Evolutionary conservation across 1,140 invertebrate genomes (phyloP).

Genomic region (Hermatobates lingyangjiaoensis): DNA sequence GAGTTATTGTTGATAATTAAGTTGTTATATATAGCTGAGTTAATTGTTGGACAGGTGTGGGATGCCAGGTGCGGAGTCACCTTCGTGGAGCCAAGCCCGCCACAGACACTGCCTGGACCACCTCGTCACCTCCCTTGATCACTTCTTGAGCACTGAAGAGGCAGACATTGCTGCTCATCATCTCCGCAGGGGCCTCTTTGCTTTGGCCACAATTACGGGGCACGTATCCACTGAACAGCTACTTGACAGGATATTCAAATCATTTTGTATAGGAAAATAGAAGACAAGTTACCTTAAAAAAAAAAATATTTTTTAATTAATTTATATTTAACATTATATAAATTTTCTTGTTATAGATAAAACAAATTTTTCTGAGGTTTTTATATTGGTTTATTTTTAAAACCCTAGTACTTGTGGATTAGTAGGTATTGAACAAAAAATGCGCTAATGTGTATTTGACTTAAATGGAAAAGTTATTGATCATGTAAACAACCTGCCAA

Average conservation of each 20-base stretch:
- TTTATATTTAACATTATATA: too few relatives aligned
- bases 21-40: constrained; percentile 8
- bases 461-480: too few relatives aligned
- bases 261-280: constrained; percentile 83
- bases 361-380: too few relatives aligned
- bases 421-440: too few relatives aligned
- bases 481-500: too few relatives aligned
- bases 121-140: constrained; percentile 30
- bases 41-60: constrained; percentile 33
- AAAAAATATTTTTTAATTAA: too few relatives aligned
- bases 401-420: too few relatives aligned
- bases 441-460: too few relatives aligned
- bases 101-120: constrained; percentile 38
- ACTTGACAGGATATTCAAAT: constrained; percentile 62
- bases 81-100: constrained; percentile 39
- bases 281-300: too few relatives aligned
- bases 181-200: constrained; percentile 39
- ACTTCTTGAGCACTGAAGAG: constrained; percentile 25
- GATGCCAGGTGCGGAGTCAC: constrained; percentile 36
- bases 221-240: constrained; percentile 55
- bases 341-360: too few relatives aligned
- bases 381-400: too few relatives aligned
- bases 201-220: constrained; percentile 58
- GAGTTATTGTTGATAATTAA: too few relatives aligned
- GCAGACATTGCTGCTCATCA: constrained; percentile 47